Conservation (phyloP, 2,113 vertebrate species). For the zebrafish (Danio rerio) region GRCz12tu NC_133193.1:20660001-20660500, state of each 20-base stretch:
- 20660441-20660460: slow-evolving; percentile 44
- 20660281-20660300: slow-evolving; percentile 49
- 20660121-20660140: too few species aligned
- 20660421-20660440: slow-evolving; percentile 28
- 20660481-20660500: slow-evolving; percentile 13
- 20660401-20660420: slow-evolving; percentile 60
- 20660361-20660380: slow-evolving; percentile 72
- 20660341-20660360: slow-evolving; percentile 65
- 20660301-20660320: slow-evolving; percentile 68
- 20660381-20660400: slow-evolving; percentile 71
- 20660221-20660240: too few species aligned
- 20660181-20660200: too few species aligned
- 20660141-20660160: too few species aligned
- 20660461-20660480: slow-evolving; percentile 9
- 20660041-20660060: too few species aligned
- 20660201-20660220: too few species aligned
- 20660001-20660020: too few species aligned
- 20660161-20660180: too few species aligned
- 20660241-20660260: slow-evolving; percentile 1
- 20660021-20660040: too few species aligned
- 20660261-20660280: slow-evolving; percentile 14
- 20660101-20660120: too few species aligned
- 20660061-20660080: too few species aligned
- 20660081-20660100: too few species aligned
- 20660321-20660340: slow-evolving; percentile 64